phyloP scores from a whole-genome alignment of 2,113 vertebrate genomes.

The Salvelinus fontinalis region DNA sequence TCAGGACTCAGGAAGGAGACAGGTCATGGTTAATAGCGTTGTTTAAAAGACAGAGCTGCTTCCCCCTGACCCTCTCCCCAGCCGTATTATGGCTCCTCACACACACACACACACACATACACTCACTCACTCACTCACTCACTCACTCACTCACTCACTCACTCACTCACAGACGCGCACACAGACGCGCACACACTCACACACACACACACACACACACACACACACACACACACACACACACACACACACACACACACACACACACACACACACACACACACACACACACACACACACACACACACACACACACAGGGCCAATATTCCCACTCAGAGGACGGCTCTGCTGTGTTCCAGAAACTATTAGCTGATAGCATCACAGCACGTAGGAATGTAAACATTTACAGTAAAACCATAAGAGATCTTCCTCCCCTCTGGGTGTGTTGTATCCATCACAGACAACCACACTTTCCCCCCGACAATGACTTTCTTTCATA shows the following conservation, averaged over 20 bases:
- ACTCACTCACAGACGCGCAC: too few relatives aligned
- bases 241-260: background rate
- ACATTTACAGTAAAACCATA: slow-evolving; percentile 79
- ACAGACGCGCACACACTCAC: background rate
- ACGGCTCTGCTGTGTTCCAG: slow-evolving; percentile 64
- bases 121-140: too few relatives aligned
- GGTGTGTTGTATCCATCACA: slow-evolving; percentile 67
- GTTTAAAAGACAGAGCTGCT: slow-evolving; percentile 69
- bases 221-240: too few relatives aligned
- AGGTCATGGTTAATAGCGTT: slow-evolving; percentile 70
- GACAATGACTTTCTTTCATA: too few relatives aligned
- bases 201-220: too few relatives aligned
- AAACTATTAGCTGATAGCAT: slow-evolving; percentile 80
- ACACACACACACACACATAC: too few relatives aligned
- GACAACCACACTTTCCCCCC: slow-evolving; percentile 38
- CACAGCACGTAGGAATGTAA: slow-evolving; percentile 75
- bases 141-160: background rate
- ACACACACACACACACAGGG: background rate
- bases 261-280: background rate
- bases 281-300: background rate
- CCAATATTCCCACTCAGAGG: slow-evolving; percentile 67
- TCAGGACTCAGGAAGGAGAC: slow-evolving; percentile 63
- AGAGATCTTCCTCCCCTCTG: slow-evolving; percentile 60
- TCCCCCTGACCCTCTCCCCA: slow-evolving; percentile 60
- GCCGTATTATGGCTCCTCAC: slow-evolving; percentile 27